Conservation (phyloP, 1,140 invertebrate genomes). For the Streblospio benedicti region DNA sequence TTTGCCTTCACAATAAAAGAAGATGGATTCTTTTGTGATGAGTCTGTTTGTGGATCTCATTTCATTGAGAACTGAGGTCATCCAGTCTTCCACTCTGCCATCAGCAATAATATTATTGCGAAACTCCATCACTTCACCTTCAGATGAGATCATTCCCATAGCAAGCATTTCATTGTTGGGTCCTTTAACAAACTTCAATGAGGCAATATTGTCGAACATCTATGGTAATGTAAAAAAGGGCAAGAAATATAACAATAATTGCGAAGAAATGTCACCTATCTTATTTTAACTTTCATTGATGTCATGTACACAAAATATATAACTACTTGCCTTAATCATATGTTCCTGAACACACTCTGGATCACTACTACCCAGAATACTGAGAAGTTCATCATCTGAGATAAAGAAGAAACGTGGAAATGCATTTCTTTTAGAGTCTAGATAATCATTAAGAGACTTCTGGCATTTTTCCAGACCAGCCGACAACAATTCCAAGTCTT, state of each 20-base stretch:
- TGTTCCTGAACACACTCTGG: constrained; percentile 74
- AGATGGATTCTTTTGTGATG: constrained; percentile 78
- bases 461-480: constrained; percentile 74
- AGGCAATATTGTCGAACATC: constrained; percentile 85
- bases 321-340: constrained; percentile 66
- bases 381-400: constrained; percentile 81
- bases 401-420: constrained; percentile 89
- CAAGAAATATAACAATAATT: too few species aligned
- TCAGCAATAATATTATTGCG: constrained; percentile 53
- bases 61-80: constrained; percentile 70
- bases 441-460: constrained; percentile 80
- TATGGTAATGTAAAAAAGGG: too few species aligned
- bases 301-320: background rate
- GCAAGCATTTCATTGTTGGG: constrained; percentile 57
- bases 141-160: constrained; percentile 72
- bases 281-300: too few species aligned
- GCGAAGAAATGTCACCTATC: too few species aligned
- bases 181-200: constrained; percentile 58
- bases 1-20: constrained; percentile 67
- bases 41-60: constrained; percentile 76
- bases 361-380: constrained; percentile 76
- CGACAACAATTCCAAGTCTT: constrained; percentile 65
- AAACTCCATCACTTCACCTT: constrained; percentile 80
- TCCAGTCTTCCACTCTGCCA: constrained; percentile 79
- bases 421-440: constrained; percentile 73